phyloP scores from a whole-genome alignment of 2,113 vertebrate genomes.

The Zosterops hypoxanthus region DNA sequence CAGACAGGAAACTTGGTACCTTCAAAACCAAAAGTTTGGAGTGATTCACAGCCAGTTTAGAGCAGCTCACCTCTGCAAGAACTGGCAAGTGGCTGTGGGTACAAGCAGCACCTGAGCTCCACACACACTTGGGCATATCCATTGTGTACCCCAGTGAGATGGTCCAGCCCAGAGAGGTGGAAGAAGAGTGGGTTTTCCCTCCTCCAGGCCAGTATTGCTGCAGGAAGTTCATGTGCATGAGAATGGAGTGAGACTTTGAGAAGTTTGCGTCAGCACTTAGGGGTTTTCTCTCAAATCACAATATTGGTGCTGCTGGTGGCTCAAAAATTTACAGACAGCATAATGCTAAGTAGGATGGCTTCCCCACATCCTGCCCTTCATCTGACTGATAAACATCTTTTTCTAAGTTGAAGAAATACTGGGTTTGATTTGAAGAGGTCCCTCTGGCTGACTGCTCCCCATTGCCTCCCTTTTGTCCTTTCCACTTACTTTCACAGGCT shows the following conservation, averaged over 20 bases:
- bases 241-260: neutral
- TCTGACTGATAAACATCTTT: neutral
- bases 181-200: neutral
- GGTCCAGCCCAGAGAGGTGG: neutral
- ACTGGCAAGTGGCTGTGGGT: neutral
- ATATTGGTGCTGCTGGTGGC: neutral
- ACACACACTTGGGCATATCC: neutral
- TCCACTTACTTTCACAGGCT: neutral
- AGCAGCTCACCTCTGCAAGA: neutral
- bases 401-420: neutral
- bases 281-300: neutral
- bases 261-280: neutral
- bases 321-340: neutral
- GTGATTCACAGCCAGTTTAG: neutral
- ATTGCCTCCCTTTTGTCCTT: neutral
- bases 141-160: neutral
- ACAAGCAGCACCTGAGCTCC: neutral
- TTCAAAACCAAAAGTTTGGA: neutral
- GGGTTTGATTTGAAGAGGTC: neutral
- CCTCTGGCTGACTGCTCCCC: neutral
- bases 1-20: neutral
- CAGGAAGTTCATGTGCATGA: neutral
- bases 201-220: neutral
- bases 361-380: neutral
- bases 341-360: neutral